These are phyloP conservation scores for Phymanthus crucifer DNA, from an alignment of 92 coral and sea anemone species.

Conservation along the genomic window DNA sequence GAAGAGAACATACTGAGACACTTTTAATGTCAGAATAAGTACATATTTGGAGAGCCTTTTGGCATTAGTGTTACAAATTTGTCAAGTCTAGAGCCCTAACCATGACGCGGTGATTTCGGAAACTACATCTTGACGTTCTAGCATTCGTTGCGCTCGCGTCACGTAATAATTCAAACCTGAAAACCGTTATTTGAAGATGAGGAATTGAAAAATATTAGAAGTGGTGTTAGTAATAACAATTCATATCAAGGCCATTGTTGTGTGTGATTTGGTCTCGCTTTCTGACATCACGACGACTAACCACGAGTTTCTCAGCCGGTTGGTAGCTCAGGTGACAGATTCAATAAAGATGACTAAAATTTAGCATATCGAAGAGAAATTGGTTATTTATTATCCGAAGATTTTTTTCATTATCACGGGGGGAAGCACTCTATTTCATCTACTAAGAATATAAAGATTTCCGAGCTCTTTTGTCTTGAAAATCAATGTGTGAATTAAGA, in stretches of 20 bases:
- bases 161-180: not conserved
- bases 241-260: not conserved
- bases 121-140: not conserved
- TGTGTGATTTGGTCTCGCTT: not conserved
- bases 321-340: slow-evolving; percentile 1
- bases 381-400: not conserved
- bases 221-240: not conserved
- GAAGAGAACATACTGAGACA: not conserved
- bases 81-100: slow-evolving; percentile 2
- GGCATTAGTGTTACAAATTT: not conserved
- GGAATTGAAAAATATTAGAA: not conserved
- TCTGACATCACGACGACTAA: not conserved
- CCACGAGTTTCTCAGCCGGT: not conserved
- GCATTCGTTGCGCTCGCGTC: no score
- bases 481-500: slow-evolving; percentile 4
- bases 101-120: not conserved
- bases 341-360: not conserved
- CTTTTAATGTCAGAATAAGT: not conserved
- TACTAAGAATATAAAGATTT: slow-evolving; percentile 8
- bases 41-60: not conserved
- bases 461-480: slow-evolving; percentile 12
- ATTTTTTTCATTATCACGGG: slow-evolving; percentile 7
- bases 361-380: not conserved
- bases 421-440: slow-evolving; percentile 13
- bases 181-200: not conserved